These are phyloP conservation scores for Drosophila ezoana DNA, from an alignment of 2,888 invertebrate genomes.

Conservation along the genomic window DNA sequence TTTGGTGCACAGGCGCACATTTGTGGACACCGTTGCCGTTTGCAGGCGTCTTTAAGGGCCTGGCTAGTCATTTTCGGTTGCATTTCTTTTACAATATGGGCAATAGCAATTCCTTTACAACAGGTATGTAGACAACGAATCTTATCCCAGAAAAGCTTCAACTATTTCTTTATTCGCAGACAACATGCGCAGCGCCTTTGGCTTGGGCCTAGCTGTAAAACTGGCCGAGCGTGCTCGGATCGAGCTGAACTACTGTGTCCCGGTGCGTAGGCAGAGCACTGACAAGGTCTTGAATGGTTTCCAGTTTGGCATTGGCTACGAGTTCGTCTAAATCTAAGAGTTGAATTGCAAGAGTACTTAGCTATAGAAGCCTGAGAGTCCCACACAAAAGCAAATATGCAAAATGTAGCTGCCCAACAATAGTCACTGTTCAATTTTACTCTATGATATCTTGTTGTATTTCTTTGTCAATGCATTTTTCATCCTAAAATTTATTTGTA, in stretches of 20 bases:
- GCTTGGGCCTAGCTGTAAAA: constrained; percentile 93
- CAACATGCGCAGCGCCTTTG: constrained; percentile 90
- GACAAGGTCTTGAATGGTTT: constrained; percentile 90
- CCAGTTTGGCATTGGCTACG: constrained; percentile 93
- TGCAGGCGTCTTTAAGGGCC: constrained; percentile 90
- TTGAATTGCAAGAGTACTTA: constrained; percentile 40
- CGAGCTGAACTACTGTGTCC: constrained; percentile 97
- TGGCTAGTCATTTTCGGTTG: constrained; percentile 93
- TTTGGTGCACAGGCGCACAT: constrained; percentile 95
- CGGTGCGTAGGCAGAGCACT: constrained; percentile 88
- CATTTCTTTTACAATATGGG: constrained; percentile 96
- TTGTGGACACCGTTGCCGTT: constrained; percentile 96
- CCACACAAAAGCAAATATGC: constrained; percentile 8
- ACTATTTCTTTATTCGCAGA: constrained; percentile 63
- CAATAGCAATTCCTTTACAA: constrained; percentile 87
- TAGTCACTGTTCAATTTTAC: constrained; percentile 35
- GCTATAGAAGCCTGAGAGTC: constrained; percentile 53
- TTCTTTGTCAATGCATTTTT: constrained; percentile 64
- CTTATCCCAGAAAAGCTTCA: not conserved
- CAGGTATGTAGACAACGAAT: constrained; percentile 64
- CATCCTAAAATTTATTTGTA: constrained; percentile 64
- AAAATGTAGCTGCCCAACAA: constrained; percentile 22
- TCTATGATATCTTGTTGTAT: constrained; percentile 49
- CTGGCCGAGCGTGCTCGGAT: constrained; percentile 94
- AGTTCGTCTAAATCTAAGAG: constrained; percentile 88